Base-by-base conservation (phyloP, 2,888 invertebrate genomes). In the Cistogaster globosa region DNA sequence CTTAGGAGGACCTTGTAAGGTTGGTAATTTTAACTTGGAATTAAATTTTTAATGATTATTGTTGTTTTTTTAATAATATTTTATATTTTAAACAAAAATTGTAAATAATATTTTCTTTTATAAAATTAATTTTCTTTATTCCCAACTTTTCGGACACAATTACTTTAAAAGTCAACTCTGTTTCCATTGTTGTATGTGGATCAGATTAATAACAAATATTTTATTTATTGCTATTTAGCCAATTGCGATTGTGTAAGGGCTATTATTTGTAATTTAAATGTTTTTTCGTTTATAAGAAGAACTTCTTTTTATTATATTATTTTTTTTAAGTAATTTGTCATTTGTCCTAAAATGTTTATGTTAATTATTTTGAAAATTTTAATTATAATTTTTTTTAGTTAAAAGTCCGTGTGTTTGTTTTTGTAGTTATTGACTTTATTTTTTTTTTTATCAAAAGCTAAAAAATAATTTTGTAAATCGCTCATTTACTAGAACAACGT, bases 1-100 rank as follows among this genome's bases (percentile, higher is more conserved):
- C 93, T 94, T 98, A 2, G 98, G 97, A n/a, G 98, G 98, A 77
- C 94, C 96, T 16, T 96, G 97, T 93, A 96, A 96, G 95, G 98
- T 97, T 92, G 84, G 87, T 75, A 38, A 32, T 11, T 36, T 38
- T 12, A 32, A 16, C 3, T 26, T 26, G 1, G 26, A 2, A n/a
- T n/a, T 32, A 32, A 32, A 7, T 32, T 32, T 7, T 32, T 32
- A 32, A 32, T 32, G 2, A 32, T 32, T 32, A 6, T 5, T 32
- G 32, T 42, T 42, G 12, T 42, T 12, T 42, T 42, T 42, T 12
- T 12, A 42, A 2, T 42, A 22, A 7, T n/a, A 26, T 42, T 42
- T 3, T 18, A 51, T 45, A 18, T 53, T 57, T 57, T 63, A 48
- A 45, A 79, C 12, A 62, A 9, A 55, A 20, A 53, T 51, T 78